Evolutionary conservation across 1,140 invertebrate genomes (phyloP), one percentile per base, ranked within the genome.

Genomic region (Diploscapter pachys): DNA sequence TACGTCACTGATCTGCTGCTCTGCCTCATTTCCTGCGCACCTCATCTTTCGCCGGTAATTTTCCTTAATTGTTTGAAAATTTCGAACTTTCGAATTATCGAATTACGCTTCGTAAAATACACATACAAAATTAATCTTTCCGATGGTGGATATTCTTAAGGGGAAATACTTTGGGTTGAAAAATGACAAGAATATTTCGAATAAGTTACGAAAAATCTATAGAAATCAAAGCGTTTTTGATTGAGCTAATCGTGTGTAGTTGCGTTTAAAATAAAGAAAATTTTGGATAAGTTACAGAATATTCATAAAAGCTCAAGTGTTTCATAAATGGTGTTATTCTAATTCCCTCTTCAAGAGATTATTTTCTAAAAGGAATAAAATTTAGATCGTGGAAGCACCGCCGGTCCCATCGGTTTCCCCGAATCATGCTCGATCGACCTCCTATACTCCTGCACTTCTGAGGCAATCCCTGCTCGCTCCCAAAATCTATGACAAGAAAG

Each of bases 1-100:
- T 99, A 99, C 86, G 96, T 99, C 0, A 98, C 95, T 0, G 96
- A 99, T 85, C 87, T 99, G 4, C 90, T 99, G 72, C 88, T 99
- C 3, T 99, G 96, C 0, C 86, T 99, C 0, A 94, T 98, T 87
- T 92, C 94, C 0, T 93, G 94, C 5, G 94, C 97, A 0, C 94
- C 97, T 84, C 93, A 93, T 69, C 79, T 90, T 5, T 85, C 87
- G 78, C 83, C 86, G 5, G 63, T 65, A 57, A 63, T 48, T 9
- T 63, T 11, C 3, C 48, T 48, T 73, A 8, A 59, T 66, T 13
- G 48, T 55, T 49, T 4, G 5, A 63, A 48, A 31, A 8, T 57
- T 4, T 61, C 13, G 54, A 50, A 51, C 4, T 57, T 4, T 61
- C 13, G 54, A 50, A 51, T 31, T n/a, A 5, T 53, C 64, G 6